Conservation (phyloP, 2,888 invertebrate species). For the Nephrotoma appendiculata region DNA sequence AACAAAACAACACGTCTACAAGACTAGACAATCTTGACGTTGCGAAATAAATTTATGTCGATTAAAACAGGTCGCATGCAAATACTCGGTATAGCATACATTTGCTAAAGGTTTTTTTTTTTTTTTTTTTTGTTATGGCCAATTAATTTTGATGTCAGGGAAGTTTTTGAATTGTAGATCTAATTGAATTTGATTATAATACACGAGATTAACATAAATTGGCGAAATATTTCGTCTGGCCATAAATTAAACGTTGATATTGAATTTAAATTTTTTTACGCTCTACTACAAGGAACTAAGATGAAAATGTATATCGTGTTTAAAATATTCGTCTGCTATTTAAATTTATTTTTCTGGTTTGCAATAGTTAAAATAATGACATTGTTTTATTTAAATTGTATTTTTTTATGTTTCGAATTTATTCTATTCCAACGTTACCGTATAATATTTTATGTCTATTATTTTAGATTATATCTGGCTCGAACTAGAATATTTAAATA, state of each 20-base stretch:
- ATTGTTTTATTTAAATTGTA: no score
- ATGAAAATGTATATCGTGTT: background rate
- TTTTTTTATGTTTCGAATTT: no score
- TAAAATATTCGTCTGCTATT: background rate
- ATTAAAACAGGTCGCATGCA: no score
- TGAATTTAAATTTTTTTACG: background rate
- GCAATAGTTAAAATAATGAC: background rate
- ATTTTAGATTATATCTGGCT: no score
- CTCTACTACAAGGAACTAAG: background rate
- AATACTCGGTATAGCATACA: no score
- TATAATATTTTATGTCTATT: no score
- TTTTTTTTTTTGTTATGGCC: background rate
- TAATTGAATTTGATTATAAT: background rate
- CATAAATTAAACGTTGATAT: background rate
- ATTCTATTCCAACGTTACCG: no score
- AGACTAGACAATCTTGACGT: no score
- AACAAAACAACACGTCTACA: no score
- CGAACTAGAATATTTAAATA: no score
- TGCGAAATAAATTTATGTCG: no score
- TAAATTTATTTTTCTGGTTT: background rate
- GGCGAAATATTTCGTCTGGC: background rate
- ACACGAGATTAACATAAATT: background rate
- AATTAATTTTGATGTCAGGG: background rate
- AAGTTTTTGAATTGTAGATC: background rate
- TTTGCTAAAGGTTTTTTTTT: no score